A percentile compares a stretch with the other conserved stretches of the same genome.
phyloP scores from a whole-genome alignment of 2,113 vertebrate species.

The Psilopogon haemacephalus region DNA sequence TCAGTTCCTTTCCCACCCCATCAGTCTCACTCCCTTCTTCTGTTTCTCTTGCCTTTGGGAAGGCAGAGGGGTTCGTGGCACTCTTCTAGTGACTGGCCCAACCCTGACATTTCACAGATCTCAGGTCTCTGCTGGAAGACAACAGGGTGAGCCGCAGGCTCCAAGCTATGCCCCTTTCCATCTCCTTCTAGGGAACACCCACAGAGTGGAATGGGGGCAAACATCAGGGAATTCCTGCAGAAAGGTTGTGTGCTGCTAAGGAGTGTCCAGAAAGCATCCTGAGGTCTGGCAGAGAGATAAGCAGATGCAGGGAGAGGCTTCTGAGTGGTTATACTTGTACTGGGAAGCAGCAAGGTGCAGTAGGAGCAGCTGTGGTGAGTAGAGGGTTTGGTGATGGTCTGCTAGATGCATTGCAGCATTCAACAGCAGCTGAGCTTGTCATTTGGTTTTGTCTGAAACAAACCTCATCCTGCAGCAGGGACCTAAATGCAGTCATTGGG shows the following conservation, averaged over 20 bases:
- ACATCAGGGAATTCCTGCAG: background rate
- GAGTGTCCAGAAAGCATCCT: background rate
- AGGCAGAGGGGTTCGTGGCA: too few relatives aligned
- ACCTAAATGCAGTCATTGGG: background rate
- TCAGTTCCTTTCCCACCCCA: too few relatives aligned
- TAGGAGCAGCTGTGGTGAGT: background rate
- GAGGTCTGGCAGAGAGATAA: background rate
- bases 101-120: background rate
- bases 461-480: background rate
- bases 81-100: too few relatives aligned
- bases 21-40: too few relatives aligned
- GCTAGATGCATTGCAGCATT: fast-evolving
- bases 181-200: background rate
- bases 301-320: background rate
- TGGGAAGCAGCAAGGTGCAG: background rate
- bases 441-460: background rate
- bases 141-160: background rate
- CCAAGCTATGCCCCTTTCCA: background rate
- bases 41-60: too few relatives aligned
- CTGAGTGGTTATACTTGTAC: fast-evolving
- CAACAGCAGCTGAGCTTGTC: background rate
- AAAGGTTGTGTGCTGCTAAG: background rate
- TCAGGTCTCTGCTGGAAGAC: background rate
- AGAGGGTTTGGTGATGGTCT: background rate
- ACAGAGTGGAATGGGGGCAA: background rate